Conservation (phyloP, 1,140 invertebrate species). For the Cherax destructor region DNA sequence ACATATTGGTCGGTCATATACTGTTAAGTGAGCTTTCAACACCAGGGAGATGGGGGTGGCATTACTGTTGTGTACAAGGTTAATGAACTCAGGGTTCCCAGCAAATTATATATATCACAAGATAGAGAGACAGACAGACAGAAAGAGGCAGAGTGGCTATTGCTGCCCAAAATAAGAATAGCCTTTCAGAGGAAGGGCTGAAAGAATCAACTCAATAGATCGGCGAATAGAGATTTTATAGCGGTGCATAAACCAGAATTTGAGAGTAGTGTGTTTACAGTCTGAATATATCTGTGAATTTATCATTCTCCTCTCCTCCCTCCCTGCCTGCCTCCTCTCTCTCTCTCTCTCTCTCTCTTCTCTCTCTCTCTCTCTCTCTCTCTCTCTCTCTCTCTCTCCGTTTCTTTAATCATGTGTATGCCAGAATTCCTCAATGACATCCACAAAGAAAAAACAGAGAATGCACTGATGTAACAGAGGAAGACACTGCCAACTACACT, state of each 20-base stretch:
- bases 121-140: background rate
- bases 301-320: background rate
- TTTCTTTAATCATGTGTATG: background rate
- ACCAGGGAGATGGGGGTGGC: no score
- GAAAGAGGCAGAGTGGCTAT: background rate
- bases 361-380: background rate
- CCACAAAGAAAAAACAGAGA: no score
- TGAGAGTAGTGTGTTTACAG: background rate
- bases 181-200: no score
- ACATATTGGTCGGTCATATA: no score
- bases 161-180: background rate
- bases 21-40: no score
- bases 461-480: no score
- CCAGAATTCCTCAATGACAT: background rate
- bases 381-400: background rate
- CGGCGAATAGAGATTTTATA: background rate
- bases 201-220: background rate
- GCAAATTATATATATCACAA: no score
- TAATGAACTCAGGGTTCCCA: no score
- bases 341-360: constrained; percentile 27
- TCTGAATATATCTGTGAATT: background rate
- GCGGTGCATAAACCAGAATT: background rate
- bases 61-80: no score
- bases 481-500: no score
- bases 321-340: background rate